Conservation (phyloP, 2,113 vertebrate genomes). For the Pelvicachromis taeniatus region DNA sequence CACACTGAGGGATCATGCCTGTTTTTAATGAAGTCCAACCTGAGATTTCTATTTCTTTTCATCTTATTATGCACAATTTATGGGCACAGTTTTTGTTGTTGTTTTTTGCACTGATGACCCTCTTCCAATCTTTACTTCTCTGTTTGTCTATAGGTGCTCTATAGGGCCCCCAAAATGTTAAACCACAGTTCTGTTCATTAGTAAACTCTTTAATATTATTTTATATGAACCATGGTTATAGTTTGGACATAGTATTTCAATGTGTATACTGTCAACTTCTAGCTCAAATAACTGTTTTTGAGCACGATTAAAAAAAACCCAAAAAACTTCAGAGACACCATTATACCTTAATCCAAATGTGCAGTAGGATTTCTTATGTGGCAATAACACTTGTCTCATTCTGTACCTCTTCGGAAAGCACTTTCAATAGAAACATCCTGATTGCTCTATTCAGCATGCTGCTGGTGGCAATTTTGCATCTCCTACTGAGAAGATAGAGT, state of each 20-base stretch:
- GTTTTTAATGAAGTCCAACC: not conserved
- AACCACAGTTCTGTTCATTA: not conserved
- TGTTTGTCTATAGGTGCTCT: not conserved
- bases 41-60: not conserved
- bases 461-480: slow-evolving; percentile 17
- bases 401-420: not conserved
- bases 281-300: not conserved
- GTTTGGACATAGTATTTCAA: not conserved
- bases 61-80: not conserved
- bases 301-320: not conserved
- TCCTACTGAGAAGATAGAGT: slow-evolving; percentile 20
- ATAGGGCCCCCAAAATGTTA: not conserved
- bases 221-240: not conserved
- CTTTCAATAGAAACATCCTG: slow-evolving; percentile 2
- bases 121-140: not conserved
- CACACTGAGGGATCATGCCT: not conserved
- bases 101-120: not conserved
- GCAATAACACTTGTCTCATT: not conserved
- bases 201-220: not conserved
- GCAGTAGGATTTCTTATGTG: not conserved
- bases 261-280: not conserved
- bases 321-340: not conserved
- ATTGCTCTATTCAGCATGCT: slow-evolving; percentile 7
- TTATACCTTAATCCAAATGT: not conserved
- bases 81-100: not conserved